Evolutionary conservation across 2,888 invertebrate species (phyloP), one percentile per base, ranked within the genome.

Genomic region (Sthenelais limicola): DNA sequence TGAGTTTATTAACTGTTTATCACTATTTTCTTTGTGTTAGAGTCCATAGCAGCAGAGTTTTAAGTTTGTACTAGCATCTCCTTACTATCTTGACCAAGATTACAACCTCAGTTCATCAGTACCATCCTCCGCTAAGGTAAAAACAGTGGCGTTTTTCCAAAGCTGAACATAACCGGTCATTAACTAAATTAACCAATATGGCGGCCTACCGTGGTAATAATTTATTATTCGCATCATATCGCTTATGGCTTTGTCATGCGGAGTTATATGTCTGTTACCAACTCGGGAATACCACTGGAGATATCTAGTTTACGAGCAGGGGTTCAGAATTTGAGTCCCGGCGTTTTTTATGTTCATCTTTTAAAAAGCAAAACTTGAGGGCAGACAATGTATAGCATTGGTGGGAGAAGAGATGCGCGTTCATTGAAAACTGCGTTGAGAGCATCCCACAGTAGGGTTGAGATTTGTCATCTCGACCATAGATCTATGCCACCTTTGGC

Each of bases 161-260:
- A 70, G 54, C 70, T 56, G 47, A 58, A 38, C 33, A 67, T 76
- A 76, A 76, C 76, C 71, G 51, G 73, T 74, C 76, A 74, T 76
- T 76, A 76, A 76, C 76, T 76, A 76, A 76, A 76, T 76, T 76
- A 76, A 76, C 76, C 74, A 76, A 76, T 70, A 76, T 76, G 76
- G 76, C 76, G 76, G 76, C 68, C 33, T 52, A 51, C 49, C 26
- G 66, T 68, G 24, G 70, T 74, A 74, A 74, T 72, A 71, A 72
- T 74, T 74, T 74, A 74, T 74, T 72, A 71, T 66, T 66, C 54
- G 70, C 35, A 54, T 70, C 62, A 62, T 62, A 62, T 62, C 62
- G 38, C 62, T 35, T 24, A n/a, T 62, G 38, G 43, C 38, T 62
- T 62, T 26, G 43, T 18, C 62, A 38, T 35, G 35, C 35, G 21